Percentiles rank a stretch among this genome's conserved stretches.
Evolutionary conservation across 2,797 vertebrate genomes (phyloP).

Genomic region (Psittacula derbiana): DNA sequence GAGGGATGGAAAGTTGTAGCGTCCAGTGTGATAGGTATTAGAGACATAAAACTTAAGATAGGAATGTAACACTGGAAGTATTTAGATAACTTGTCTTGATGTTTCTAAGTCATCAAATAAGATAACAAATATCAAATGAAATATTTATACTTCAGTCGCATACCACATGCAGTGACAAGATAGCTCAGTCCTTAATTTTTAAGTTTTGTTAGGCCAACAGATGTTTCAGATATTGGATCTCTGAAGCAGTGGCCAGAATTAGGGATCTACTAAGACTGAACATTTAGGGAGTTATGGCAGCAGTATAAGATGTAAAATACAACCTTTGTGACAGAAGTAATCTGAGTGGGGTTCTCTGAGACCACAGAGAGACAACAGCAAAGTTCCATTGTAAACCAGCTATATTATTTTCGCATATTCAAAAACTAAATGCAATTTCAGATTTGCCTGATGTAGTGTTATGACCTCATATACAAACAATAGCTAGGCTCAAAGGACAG

Average conservation of each 20-base stretch:
- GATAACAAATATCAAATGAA: constrained; percentile 23
- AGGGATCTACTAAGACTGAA: background rate
- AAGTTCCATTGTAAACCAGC: background rate
- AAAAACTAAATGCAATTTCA: background rate
- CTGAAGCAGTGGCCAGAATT: background rate
- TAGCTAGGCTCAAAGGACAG: background rate
- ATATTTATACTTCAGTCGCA: constrained; percentile 3
- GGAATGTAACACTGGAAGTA: background rate
- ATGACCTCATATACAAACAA: background rate
- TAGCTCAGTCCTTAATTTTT: background rate
- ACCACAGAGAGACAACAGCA: background rate
- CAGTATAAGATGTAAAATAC: background rate
- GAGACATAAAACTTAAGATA: background rate
- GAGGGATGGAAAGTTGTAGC: background rate
- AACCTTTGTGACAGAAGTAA: background rate
- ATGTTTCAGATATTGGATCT: background rate
- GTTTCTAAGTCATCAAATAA: constrained; percentile 35
- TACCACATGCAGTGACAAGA: background rate
- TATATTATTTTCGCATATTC: background rate
- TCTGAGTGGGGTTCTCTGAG: background rate
- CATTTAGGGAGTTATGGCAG: background rate
- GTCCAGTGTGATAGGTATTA: background rate
- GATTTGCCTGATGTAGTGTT: background rate
- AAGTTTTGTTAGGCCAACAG: background rate
- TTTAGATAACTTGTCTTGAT: constrained; percentile 32